phyloP scores from a whole-genome alignment of 2,797 vertebrate species.

The Falco rusticolus region DNA sequence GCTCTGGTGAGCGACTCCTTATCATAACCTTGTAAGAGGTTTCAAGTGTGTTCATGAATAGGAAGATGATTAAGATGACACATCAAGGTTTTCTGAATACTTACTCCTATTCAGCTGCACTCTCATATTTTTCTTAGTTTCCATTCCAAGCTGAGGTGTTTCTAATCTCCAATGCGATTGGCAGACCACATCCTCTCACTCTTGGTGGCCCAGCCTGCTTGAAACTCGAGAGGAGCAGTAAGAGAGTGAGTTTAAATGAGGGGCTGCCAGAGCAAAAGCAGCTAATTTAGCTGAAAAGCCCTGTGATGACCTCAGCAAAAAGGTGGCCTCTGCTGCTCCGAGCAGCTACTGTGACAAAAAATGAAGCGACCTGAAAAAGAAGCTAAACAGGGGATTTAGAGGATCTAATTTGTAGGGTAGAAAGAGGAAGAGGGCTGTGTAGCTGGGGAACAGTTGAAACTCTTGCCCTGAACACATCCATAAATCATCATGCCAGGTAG shows the following conservation, averaged over 20 bases:
- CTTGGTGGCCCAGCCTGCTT: background rate
- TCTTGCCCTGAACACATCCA: background rate
- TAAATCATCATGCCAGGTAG: conserved; percentile 28
- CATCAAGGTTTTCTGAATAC: conserved; percentile 38
- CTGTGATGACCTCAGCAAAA: background rate
- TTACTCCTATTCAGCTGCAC: background rate
- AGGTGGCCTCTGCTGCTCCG: background rate
- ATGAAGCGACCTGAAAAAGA: background rate
- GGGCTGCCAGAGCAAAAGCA: background rate
- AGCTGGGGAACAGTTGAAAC: background rate
- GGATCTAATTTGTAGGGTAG: background rate
- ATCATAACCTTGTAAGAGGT: conserved; percentile 36
- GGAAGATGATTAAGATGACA: conserved; percentile 50
- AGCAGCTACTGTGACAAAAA: background rate
- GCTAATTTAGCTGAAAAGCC: conserved; percentile 11
- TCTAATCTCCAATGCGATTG: background rate
- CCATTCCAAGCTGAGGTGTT: conserved; percentile 10
- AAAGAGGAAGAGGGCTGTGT: background rate
- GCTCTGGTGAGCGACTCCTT: conserved; percentile 30
- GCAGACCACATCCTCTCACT: conserved; percentile 3
- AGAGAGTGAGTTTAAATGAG: background rate
- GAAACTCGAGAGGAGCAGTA: background rate
- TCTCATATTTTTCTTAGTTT: background rate
- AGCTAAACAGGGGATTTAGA: background rate
- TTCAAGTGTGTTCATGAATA: conserved; percentile 42